Conservation (phyloP, 2,888 invertebrate species). For the Melinaea menophilus region DNA sequence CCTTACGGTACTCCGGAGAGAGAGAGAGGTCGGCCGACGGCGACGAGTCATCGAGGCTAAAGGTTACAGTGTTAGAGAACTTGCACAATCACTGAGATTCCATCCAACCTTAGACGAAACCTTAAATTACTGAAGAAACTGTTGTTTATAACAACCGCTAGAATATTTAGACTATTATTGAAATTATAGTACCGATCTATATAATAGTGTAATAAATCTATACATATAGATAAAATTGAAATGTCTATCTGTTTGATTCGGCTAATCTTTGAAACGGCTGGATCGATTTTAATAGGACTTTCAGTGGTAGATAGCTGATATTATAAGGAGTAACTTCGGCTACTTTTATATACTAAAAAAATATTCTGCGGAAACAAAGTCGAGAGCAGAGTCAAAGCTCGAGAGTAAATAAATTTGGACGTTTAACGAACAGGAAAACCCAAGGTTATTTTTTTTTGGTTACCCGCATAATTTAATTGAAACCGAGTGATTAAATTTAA, state of each 20-base stretch:
- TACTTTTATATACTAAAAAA: too few species aligned
- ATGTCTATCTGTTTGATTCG: too few species aligned
- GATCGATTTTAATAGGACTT: too few species aligned
- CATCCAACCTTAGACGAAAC: constrained; percentile 3
- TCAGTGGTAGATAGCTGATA: too few species aligned
- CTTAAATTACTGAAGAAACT: not conserved
- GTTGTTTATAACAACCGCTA: not conserved
- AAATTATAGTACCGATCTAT: not conserved
- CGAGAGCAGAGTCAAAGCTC: not conserved
- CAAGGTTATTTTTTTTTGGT: not conserved
- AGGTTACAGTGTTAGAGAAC: constrained; percentile 17
- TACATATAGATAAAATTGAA: too few species aligned
- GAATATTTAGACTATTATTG: not conserved
- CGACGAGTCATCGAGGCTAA: constrained; percentile 19
- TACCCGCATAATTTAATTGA: too few species aligned
- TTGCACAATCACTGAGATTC: constrained; percentile 18
- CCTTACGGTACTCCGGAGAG: constrained; percentile 14
- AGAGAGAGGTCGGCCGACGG: constrained; percentile 9
- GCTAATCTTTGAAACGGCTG: too few species aligned
- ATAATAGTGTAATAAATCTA: not conserved
- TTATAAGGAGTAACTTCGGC: too few species aligned
- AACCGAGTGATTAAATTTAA: too few species aligned
- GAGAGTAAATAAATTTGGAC: not conserved
- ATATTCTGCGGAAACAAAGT: too few species aligned
- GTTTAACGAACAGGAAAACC: not conserved